Evolutionary conservation across 92 coral and sea anemone species (phyloP).

Genomic region (Pocillopora meandrina): DNA sequence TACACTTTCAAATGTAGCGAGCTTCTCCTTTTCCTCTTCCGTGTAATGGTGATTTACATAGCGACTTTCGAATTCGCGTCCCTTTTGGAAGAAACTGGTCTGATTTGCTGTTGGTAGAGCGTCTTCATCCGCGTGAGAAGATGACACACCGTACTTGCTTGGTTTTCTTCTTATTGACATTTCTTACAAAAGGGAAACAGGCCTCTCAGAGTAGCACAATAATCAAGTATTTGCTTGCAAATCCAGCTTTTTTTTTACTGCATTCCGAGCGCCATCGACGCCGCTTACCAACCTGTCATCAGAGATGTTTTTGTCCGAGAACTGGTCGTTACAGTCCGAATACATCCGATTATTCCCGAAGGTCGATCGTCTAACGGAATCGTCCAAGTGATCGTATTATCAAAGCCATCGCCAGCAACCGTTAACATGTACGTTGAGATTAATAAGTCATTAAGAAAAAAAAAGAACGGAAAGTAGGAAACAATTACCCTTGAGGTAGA

Average conservation of each 20-base stretch:
- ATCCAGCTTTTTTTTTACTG: neutral
- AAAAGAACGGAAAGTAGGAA: too few relatives aligned
- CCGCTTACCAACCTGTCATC: neutral
- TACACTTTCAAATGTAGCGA: constrained; percentile 94
- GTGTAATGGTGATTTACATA: constrained; percentile 96
- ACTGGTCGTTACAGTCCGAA: too few relatives aligned
- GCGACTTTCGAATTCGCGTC: constrained; percentile 96
- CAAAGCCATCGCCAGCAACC: too few relatives aligned
- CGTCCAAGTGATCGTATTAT: too few relatives aligned
- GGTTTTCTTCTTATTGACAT: constrained; percentile 33
- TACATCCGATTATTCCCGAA: too few relatives aligned
- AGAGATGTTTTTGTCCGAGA: constrained; percentile 5
- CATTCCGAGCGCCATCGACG: neutral
- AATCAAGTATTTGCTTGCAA: neutral
- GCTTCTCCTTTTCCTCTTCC: constrained; percentile 87
- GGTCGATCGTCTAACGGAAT: too few relatives aligned
- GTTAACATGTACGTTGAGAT: too few relatives aligned
- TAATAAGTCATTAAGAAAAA: too few relatives aligned
- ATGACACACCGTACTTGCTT: constrained; percentile 84
- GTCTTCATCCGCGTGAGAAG: constrained; percentile 94
- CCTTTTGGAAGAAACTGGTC: constrained; percentile 94
- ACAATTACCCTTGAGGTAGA: too few relatives aligned
- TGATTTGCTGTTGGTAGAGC: constrained; percentile 72
- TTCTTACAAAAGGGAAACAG: neutral
- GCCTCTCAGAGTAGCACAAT: neutral